Evolutionary conservation across 2,888 invertebrate genomes (phyloP).

Genomic region (Empis livida): DNA sequence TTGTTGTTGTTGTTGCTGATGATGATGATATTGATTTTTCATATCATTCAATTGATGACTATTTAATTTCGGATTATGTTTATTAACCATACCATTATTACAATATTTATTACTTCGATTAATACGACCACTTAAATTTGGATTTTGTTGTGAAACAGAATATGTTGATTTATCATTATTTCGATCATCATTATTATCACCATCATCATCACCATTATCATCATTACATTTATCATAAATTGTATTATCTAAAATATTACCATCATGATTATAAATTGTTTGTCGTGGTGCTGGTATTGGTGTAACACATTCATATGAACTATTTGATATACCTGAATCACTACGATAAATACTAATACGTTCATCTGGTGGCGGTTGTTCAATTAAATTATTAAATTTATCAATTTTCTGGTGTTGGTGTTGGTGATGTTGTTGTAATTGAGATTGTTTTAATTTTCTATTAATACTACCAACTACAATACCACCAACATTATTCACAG

Average conservation of each 20-base stretch:
- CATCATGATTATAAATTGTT: slow-evolving; percentile 20
- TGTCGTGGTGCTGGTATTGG: slow-evolving; percentile 27
- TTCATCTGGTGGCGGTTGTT: slow-evolving; percentile 22
- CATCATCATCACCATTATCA: slow-evolving; percentile 2
- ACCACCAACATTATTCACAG: slow-evolving; percentile 14
- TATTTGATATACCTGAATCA: slow-evolving; percentile 36
- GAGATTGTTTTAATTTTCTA: slow-evolving; percentile 20
- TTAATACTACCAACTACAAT: not conserved
- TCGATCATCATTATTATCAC: not conserved
- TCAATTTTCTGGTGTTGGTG: slow-evolving; percentile 19
- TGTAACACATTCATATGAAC: slow-evolving; percentile 41
- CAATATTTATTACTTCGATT: slow-evolving; percentile 10
- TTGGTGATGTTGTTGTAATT: slow-evolving; percentile 28
- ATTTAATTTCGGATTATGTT: not conserved
- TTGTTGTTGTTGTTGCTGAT: slow-evolving; percentile 14
- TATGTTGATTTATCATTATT: too few species aligned
- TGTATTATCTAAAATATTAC: slow-evolving; percentile 26
- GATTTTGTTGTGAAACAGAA: slow-evolving; percentile 4
- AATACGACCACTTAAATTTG: slow-evolving; percentile 23
- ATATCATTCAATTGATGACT: slow-evolving; percentile 9
- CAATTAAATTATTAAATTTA: slow-evolving; percentile 25
- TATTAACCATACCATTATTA: not conserved
- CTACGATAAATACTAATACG: slow-evolving; percentile 34
- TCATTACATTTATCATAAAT: slow-evolving; percentile 19
- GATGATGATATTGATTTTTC: slow-evolving; percentile 14